Conservation (phyloP, 92 coral and sea anemone genomes). For the Epizoanthus rinbou region DNA sequence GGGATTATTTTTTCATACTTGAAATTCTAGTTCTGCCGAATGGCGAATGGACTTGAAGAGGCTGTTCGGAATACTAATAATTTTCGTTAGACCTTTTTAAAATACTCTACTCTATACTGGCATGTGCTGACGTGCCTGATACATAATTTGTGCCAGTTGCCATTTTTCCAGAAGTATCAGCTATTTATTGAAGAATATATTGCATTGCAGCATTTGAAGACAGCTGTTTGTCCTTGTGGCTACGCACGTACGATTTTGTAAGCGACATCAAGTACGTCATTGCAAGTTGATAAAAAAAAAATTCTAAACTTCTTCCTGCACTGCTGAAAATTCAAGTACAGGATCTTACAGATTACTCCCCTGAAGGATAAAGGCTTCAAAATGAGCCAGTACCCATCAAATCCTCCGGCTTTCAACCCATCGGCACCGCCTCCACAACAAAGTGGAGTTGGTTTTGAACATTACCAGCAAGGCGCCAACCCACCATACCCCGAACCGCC, state of each 20-base stretch:
- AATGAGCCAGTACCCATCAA: constrained; percentile 53
- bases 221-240: neutral
- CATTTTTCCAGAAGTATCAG: neutral
- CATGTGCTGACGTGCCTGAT: no score
- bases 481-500: constrained; percentile 73
- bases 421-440: constrained; percentile 53
- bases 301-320: neutral
- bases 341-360: neutral
- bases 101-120: no score
- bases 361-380: neutral
- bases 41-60: no score
- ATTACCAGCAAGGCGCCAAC: constrained; percentile 90
- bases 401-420: constrained; percentile 87
- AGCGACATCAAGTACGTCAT: no score
- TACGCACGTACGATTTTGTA: neutral
- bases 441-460: constrained; percentile 80
- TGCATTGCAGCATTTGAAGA: neutral
- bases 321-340: neutral
- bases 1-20: no score
- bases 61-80: no score
- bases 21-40: no score
- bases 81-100: no score
- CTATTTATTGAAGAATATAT: neutral
- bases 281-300: neutral
- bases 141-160: neutral